phyloP scores from a whole-genome alignment of 2,888 invertebrate species.

The Hirtodrosophila confusa region DNA sequence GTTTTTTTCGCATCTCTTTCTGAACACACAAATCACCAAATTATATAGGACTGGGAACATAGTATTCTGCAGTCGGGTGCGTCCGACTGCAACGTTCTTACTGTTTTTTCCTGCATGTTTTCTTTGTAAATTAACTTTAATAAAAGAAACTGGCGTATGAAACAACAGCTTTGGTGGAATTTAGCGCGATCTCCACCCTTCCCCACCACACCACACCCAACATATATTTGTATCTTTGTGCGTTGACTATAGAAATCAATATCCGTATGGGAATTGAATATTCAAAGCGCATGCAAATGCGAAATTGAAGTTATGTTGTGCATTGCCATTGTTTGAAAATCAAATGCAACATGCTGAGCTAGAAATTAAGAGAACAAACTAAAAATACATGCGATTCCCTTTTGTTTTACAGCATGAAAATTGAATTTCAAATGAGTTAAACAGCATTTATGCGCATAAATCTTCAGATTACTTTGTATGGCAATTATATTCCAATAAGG shows the following conservation, averaged over 20 bases:
- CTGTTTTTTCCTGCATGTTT: constrained; percentile 47
- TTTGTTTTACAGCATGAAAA: constrained; percentile 36
- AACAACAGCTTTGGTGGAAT: constrained; percentile 35
- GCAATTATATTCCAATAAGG: constrained; percentile 1
- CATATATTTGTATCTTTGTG: constrained; percentile 9
- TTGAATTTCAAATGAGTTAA: constrained; percentile 52
- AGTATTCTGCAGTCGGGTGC: no score
- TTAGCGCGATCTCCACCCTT: neutral
- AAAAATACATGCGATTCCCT: constrained; percentile 38
- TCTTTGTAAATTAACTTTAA: constrained; percentile 73
- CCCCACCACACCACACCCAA: neutral
- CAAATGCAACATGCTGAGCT: constrained; percentile 39
- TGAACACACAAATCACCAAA: no score
- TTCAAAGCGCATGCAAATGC: constrained; percentile 66
- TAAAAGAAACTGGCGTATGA: constrained; percentile 49
- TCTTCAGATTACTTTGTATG: constrained; percentile 1
- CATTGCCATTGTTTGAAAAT: constrained; percentile 42
- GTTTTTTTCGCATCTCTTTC: no score
- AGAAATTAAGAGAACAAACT: constrained; percentile 40
- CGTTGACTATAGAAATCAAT: constrained; percentile 63
- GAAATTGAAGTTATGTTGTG: constrained; percentile 61
- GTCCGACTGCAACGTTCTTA: no score
- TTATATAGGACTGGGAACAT: no score
- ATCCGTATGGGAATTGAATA: constrained; percentile 66
- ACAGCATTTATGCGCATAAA: neutral